Percentiles rank a stretch among this genome's conserved stretches.
phyloP scores from a whole-genome alignment of 2,797 vertebrate species.

The Chloroceryle amazona region DNA sequence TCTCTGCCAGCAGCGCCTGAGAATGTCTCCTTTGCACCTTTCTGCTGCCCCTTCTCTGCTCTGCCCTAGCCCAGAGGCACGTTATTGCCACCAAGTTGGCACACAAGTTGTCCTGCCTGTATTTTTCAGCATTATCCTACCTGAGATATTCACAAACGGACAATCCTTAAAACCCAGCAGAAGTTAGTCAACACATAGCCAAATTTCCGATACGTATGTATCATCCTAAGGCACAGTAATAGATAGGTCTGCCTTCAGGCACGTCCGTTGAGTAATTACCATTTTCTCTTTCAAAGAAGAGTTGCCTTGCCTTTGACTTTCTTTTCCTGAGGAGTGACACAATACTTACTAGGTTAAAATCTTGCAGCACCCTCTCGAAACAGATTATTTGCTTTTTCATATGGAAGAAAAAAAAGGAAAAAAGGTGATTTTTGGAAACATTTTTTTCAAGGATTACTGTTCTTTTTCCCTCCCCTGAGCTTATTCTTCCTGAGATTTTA shows the following conservation, averaged over 20 bases:
- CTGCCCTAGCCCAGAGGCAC: background rate
- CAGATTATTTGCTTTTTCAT: background rate
- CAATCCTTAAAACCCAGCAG: background rate
- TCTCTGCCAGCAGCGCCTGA: background rate
- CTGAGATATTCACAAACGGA: background rate
- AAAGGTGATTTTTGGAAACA: rapidly evolving
- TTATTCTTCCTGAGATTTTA: background rate
- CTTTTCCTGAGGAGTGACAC: background rate
- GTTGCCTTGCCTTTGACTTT: background rate
- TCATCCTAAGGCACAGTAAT: background rate
- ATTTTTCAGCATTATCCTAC: background rate
- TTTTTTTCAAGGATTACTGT: background rate
- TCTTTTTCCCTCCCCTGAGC: background rate
- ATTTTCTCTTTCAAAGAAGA: background rate
- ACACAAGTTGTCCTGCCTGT: background rate
- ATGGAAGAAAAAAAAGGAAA: background rate
- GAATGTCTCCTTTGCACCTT: background rate
- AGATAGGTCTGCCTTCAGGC: background rate
- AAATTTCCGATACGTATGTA: background rate
- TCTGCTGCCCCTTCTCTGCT: background rate
- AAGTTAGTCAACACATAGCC: background rate
- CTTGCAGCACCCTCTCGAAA: background rate
- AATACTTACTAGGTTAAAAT: background rate
- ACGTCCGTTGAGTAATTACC: background rate
- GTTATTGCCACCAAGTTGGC: background rate